These are phyloP conservation scores for Diarsia mendica DNA, from an alignment of 2,888 invertebrate genomes.

Conservation along the genomic window DNA sequence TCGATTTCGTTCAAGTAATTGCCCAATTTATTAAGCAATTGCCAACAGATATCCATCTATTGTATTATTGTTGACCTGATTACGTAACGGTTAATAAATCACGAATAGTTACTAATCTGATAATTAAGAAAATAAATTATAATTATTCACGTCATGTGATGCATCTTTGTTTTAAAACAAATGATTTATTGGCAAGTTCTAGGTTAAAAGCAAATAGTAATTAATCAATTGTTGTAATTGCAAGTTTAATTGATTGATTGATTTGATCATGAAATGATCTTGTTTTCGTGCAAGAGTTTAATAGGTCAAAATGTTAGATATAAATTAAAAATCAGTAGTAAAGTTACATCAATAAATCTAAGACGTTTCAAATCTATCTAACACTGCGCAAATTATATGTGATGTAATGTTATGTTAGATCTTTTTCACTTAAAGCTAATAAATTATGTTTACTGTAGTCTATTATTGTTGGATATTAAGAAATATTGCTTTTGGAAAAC, in stretches of 20 bases:
- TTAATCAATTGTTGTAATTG: constrained; percentile 50
- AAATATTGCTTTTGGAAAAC: background rate
- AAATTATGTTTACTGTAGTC: background rate
- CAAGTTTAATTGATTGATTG: constrained; percentile 39
- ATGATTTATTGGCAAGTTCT: constrained; percentile 55
- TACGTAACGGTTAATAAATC: constrained; percentile 46
- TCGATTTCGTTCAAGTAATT: constrained; percentile 53
- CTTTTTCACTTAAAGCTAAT: background rate
- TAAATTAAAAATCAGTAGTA: background rate
- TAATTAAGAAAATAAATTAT: constrained; percentile 46
- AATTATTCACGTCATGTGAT: constrained; percentile 16
- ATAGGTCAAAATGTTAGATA: constrained; percentile 13
- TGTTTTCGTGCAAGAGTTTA: constrained; percentile 27
- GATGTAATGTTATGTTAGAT: background rate
- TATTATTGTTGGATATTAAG: background rate
- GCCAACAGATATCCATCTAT: constrained; percentile 37
- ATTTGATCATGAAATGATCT: constrained; percentile 36
- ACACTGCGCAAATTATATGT: background rate
- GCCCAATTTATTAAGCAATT: constrained; percentile 40
- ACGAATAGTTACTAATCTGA: constrained; percentile 30
- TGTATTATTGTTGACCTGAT: constrained; percentile 47
- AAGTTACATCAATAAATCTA: background rate
- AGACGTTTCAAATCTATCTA: background rate
- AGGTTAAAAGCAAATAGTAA: constrained; percentile 41
- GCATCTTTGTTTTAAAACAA: constrained; percentile 50